Evolutionary conservation across 2,797 vertebrate species (phyloP), one percentile per base, ranked within the genome.

Genomic region (Mastacembelus armatus): DNA sequence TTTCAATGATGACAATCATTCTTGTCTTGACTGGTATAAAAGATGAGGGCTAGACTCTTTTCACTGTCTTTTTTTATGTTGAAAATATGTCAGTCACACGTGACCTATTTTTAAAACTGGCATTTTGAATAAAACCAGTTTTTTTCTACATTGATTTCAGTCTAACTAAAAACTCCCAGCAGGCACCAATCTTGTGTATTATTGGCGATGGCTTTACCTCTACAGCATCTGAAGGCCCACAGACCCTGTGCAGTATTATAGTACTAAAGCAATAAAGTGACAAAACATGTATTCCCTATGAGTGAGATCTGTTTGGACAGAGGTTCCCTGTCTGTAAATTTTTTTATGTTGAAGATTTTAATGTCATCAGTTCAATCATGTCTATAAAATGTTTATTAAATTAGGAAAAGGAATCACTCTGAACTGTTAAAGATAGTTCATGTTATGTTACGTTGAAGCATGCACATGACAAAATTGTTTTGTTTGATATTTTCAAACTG

Each of bases 1-100:
- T 50, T 77, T n/a, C n/a, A n/a, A 71, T 71, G 57, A 77, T 66
- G 39, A 62, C 57, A 35, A 64, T 78, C 45, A 0, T 52, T 72
- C 55, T 71, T 57, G 59, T 72, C 55, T 71, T 57, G 59, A 74
- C 52, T 39, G 14, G 21, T 21, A n/a, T 32, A 55, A 62, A n/a
- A 61, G 12, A 62, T 0, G 1, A 42, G 32, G 42, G 10, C 26
- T 47, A 15, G 32, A 22, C 26, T 40, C 6, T 33, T 66, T 61
- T 72, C 12, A 16, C 16, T n/a, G 5, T 4, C 15, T 52, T 22
- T 45, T 50, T 43, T 16, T 18, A 16, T 56, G 29, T 60, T 38
- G 11, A 2, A 15, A n/a, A n/a, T n/a, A n/a, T n/a, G n/a, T n/a
- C n/a, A n/a, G 10, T 11, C 44, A n/a, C 39, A 33, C 40, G 48